Percentiles rank a stretch among this genome's conserved stretches.
phyloP scores from a whole-genome alignment of 2,888 invertebrate genomes.

The Nomada hirtipes region DNA sequence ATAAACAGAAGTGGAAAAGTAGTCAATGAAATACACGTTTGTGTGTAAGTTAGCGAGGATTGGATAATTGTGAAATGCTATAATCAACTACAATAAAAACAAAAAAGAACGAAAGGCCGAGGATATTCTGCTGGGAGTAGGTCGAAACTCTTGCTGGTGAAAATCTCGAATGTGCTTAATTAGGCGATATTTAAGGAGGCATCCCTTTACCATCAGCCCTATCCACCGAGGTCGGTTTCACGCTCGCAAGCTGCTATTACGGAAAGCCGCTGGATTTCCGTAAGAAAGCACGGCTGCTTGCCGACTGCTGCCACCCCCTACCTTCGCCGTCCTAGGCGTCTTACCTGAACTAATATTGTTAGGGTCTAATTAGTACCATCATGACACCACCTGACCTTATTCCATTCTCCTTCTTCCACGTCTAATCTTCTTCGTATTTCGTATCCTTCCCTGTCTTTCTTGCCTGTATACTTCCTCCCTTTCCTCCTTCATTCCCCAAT shows the following conservation, averaged over 20 bases:
- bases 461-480: background rate
- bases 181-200: conserved; percentile 79
- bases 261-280: conserved; percentile 76
- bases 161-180: conserved; percentile 81
- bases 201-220: conserved; percentile 26
- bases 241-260: conserved; percentile 74
- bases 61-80: background rate
- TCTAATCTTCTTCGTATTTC: background rate
- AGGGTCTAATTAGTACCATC: conserved; percentile 78
- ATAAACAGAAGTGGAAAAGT: too few relatives aligned
- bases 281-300: conserved; percentile 69
- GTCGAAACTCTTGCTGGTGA: conserved; percentile 63
- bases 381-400: conserved; percentile 51
- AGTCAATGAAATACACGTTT: too few relatives aligned
- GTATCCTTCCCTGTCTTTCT: background rate
- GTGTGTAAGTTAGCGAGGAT: too few relatives aligned
- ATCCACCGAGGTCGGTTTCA: conserved; percentile 63
- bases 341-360: conserved; percentile 80
- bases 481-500: conserved; percentile 7
- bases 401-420: background rate
- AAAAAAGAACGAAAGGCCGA: background rate
- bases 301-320: conserved; percentile 50
- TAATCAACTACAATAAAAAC: background rate
- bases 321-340: conserved; percentile 61
- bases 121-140: conserved; percentile 57